phyloP scores from a whole-genome alignment of 2,113 vertebrate species.

The Gavialis gangeticus region DNA sequence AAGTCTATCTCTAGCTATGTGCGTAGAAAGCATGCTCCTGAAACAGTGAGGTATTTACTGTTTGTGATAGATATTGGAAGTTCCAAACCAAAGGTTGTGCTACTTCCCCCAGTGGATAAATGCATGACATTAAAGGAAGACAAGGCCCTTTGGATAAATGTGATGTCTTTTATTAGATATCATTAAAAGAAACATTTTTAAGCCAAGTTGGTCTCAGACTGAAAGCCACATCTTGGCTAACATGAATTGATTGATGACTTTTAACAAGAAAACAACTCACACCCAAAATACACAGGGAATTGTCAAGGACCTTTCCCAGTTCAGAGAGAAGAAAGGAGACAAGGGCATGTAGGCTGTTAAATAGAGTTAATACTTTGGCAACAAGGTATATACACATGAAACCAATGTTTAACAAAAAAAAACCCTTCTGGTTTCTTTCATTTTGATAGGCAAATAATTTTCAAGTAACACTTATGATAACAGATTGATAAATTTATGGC shows the following conservation, averaged over 20 bases:
- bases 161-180: not conserved
- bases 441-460: slow-evolving; percentile 76
- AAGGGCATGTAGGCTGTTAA: slow-evolving; percentile 57
- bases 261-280: not conserved
- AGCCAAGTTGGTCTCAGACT: not conserved
- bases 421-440: slow-evolving; percentile 59
- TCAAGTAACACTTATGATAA: slow-evolving; percentile 65
- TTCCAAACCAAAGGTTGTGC: not conserved
- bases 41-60: slow-evolving; percentile 8
- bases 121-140: not conserved
- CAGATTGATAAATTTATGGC: slow-evolving; percentile 68
- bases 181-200: not conserved
- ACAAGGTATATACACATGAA: slow-evolving; percentile 36
- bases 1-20: not conserved
- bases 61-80: not conserved
- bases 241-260: not conserved
- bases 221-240: not conserved
- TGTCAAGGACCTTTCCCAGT: slow-evolving; percentile 29
- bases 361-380: slow-evolving; percentile 73
- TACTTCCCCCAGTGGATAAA: not conserved
- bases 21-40: not conserved
- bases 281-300: not conserved
- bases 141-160: not conserved
- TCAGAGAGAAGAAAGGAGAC: slow-evolving; percentile 7
- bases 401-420: slow-evolving; percentile 45